Percentiles rank a stretch among this genome's conserved stretches.
Evolutionary conservation across 2,888 invertebrate species (phyloP).

Genomic region (Hemicrepidius hirtus): DNA sequence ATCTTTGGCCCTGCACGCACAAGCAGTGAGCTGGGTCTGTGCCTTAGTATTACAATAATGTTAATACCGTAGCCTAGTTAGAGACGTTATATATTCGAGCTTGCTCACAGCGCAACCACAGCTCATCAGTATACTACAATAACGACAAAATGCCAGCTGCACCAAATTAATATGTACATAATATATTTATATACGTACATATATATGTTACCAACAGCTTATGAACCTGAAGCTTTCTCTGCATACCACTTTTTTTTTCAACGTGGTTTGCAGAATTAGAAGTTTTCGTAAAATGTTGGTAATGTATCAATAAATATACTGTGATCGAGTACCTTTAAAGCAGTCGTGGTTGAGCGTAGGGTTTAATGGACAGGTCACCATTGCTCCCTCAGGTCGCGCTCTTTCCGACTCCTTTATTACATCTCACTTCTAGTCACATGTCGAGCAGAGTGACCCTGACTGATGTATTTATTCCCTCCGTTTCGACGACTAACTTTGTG

Average conservation of each 20-base stretch:
- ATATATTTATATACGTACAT: constrained; percentile 65
- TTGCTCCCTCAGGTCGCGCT: constrained; percentile 66
- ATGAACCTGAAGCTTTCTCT: constrained; percentile 23
- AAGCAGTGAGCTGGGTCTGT: constrained; percentile 73
- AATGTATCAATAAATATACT: constrained; percentile 62
- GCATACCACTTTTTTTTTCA: neutral
- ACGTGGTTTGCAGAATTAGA: constrained; percentile 9
- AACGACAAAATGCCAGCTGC: constrained; percentile 57
- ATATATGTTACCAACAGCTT: constrained; percentile 51
- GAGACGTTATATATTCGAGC: constrained; percentile 68
- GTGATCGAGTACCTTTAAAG: constrained; percentile 70
- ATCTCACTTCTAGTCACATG: constrained; percentile 68
- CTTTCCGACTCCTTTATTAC: constrained; percentile 65
- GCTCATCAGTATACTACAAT: constrained; percentile 62
- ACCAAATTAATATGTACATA: constrained; percentile 63
- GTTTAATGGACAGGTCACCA: constrained; percentile 63
- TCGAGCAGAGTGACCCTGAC: constrained; percentile 69
- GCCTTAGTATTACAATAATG: constrained; percentile 74
- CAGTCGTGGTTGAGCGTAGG: constrained; percentile 63
- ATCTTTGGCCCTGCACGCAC: constrained; percentile 60
- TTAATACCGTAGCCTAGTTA: constrained; percentile 69
- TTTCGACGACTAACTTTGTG: constrained; percentile 65
- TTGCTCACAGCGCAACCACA: constrained; percentile 69
- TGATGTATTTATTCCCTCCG: constrained; percentile 70
- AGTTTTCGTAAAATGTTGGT: constrained; percentile 40